phyloP scores from a whole-genome alignment of 2,888 invertebrate genomes.

The Cepaea hortensis region DNA sequence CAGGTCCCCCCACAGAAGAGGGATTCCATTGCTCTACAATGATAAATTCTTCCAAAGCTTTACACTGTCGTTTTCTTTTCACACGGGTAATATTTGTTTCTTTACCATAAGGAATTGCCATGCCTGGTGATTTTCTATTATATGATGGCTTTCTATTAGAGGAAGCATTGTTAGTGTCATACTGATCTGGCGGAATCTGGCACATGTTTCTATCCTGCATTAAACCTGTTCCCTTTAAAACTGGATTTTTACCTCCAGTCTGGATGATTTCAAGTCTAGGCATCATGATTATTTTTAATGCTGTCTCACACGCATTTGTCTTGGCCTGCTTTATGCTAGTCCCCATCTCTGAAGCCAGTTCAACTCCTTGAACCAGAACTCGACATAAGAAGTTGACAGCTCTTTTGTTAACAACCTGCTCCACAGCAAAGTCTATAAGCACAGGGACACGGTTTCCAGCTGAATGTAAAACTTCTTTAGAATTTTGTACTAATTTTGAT shows the following conservation, averaged over 20 bases:
- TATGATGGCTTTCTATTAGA: background rate
- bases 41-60: slow-evolving; percentile 60
- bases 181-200: too few relatives aligned
- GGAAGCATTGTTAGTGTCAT: background rate
- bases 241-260: too few relatives aligned
- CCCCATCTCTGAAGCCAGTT: slow-evolving; percentile 73
- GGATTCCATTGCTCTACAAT: slow-evolving; percentile 57
- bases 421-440: slow-evolving; percentile 38
- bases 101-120: slow-evolving; percentile 1
- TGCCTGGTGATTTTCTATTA: background rate
- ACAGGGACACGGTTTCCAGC: slow-evolving; percentile 50
- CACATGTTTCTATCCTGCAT: background rate
- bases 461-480: slow-evolving; percentile 47
- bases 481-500: slow-evolving; percentile 37
- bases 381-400: slow-evolving; percentile 65
- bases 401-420: slow-evolving; percentile 6
- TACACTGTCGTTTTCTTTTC: slow-evolving; percentile 21
- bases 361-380: slow-evolving; percentile 74
- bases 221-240: background rate
- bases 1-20: slow-evolving; percentile 49
- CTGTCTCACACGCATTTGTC: slow-evolving; percentile 76
- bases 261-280: slow-evolving; percentile 52
- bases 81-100: slow-evolving; percentile 47
- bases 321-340: slow-evolving; percentile 77
- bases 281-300: slow-evolving; percentile 76